These are phyloP conservation scores for Triops cancriformis DNA, from an alignment of 1,140 invertebrate species.

Conservation along the genomic window DNA sequence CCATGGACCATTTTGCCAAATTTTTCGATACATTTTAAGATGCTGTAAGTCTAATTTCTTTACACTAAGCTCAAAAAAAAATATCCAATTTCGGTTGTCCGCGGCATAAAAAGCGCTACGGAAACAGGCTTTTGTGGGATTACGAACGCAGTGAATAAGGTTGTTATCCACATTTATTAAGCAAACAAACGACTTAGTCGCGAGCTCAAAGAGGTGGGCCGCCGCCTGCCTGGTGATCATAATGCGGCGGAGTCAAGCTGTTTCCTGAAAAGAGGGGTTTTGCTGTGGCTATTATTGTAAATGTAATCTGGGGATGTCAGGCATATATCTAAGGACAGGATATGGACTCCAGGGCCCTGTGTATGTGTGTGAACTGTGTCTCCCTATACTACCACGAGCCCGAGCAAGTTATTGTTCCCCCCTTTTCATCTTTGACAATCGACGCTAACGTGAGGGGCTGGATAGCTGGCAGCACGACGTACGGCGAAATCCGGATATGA, in stretches of 20 bases:
- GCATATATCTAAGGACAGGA: neutral
- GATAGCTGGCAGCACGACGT: neutral
- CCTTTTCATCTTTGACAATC: neutral
- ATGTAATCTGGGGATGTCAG: slow-evolving; percentile 13
- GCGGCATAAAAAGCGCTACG: too few relatives aligned
- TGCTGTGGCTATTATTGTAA: neutral
- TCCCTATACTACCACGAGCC: neutral
- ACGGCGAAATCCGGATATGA: neutral
- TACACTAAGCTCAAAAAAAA: too few relatives aligned
- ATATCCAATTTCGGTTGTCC: too few relatives aligned
- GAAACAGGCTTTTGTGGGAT: too few relatives aligned
- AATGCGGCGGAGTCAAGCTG: neutral
- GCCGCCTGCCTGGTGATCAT: neutral
- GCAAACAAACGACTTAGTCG: neutral
- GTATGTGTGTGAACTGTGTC: neutral
- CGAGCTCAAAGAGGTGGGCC: neutral
- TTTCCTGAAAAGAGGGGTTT: neutral
- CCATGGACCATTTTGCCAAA: too few relatives aligned
- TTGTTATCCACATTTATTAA: neutral
- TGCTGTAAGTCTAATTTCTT: too few relatives aligned
- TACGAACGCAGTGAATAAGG: too few relatives aligned
- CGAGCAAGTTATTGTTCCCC: neutral
- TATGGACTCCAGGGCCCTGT: neutral
- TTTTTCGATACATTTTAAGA: too few relatives aligned
- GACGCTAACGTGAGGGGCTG: neutral